Conservation (phyloP, 2,113 vertebrate genomes). For the Petrocephalus zakoni region DNA sequence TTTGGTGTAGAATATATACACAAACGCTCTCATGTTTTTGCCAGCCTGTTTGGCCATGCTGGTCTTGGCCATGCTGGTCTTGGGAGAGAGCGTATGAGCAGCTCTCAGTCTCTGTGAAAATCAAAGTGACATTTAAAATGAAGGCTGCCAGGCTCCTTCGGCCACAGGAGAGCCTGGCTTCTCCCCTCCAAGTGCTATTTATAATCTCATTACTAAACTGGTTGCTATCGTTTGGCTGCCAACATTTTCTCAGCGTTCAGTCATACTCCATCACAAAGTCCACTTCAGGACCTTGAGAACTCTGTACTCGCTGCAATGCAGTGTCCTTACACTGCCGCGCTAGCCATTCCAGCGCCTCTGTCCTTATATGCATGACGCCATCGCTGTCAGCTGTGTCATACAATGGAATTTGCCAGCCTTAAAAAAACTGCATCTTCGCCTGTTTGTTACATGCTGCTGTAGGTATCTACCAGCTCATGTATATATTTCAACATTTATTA, state of each 20-base stretch:
- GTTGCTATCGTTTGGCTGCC: conserved; percentile 43
- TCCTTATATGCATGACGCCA: neutral
- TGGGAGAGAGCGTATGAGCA: conserved; percentile 5
- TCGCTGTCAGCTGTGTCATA: neutral
- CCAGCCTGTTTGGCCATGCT: conserved; percentile 13
- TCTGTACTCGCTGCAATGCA: conserved; percentile 28
- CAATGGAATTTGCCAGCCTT: neutral
- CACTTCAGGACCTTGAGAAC: conserved; percentile 9
- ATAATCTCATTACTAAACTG: conserved; percentile 41
- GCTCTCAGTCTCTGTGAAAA: conserved; percentile 19
- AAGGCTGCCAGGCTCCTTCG: conserved; percentile 28
- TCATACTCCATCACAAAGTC: conserved; percentile 38
- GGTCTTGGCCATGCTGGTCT: conserved; percentile 3
- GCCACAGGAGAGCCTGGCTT: conserved; percentile 31
- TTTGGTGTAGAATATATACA: conserved; percentile 11
- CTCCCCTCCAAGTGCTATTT: conserved; percentile 45
- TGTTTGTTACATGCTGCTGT: no score
- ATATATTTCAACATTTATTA: neutral
- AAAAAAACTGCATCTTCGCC: neutral
- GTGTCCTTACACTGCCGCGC: neutral
- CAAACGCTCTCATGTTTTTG: conserved; percentile 19
- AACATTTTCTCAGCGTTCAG: conserved; percentile 46
- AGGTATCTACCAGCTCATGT: neutral
- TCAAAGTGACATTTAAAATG: conserved; percentile 28
- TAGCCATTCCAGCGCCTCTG: neutral